These are phyloP conservation scores for Magallana ariakensis DNA, from an alignment of 1,140 invertebrate species.

Conservation along the genomic window DNA sequence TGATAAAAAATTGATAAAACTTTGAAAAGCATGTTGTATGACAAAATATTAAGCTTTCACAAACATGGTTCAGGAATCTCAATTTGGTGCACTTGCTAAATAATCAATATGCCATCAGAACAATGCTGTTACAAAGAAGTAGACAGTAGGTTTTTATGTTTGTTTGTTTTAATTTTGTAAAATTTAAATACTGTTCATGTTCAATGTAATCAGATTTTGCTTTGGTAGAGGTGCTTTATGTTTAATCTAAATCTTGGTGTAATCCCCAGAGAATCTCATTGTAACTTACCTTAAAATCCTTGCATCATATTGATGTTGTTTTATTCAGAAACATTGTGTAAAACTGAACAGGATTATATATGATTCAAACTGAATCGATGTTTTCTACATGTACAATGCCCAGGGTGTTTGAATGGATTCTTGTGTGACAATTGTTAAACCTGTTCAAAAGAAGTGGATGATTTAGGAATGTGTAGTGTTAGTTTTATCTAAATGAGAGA, in stretches of 20 bases:
- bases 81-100: no score
- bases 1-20: no score
- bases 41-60: no score
- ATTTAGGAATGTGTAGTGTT: no score
- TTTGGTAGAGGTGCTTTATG: neutral
- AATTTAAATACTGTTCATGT: no score
- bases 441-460: neutral
- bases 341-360: neutral
- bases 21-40: no score
- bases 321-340: neutral
- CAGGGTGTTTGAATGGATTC: neutral
- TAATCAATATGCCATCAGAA: no score
- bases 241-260: neutral
- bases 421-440: neutral
- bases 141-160: no score
- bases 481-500: no score
- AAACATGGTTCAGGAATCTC: no score
- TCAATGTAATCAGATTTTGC: neutral
- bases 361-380: neutral
- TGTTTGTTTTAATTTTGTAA: no score
- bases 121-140: no score
- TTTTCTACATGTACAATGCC: neutral
- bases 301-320: conserved; percentile 11
- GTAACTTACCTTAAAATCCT: neutral
- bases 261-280: neutral